A percentile compares a stretch with the other conserved stretches of the same genome.
These are phyloP conservation scores for Cotesia vestalis DNA, from an alignment of 1,140 invertebrate species.

Conservation along the genomic window DNA sequence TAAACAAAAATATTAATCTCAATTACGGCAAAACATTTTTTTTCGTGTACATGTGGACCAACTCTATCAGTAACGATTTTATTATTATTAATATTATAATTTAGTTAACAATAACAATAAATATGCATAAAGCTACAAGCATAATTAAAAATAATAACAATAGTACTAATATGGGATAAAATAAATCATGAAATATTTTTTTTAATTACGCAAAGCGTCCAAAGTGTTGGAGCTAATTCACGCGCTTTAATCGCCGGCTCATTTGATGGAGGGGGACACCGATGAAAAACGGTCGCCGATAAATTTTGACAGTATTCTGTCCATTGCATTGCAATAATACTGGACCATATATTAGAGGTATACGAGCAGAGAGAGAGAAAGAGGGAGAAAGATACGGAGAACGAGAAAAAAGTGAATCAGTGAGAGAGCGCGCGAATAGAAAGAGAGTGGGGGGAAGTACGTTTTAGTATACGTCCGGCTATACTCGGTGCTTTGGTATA, in stretches of 20 bases:
- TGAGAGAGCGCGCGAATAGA: slow-evolving; percentile 38
- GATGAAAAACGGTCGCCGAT: slow-evolving; percentile 66
- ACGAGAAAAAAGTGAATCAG: slow-evolving; percentile 34
- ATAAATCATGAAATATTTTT: slow-evolving; percentile 20
- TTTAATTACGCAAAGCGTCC: slow-evolving; percentile 34
- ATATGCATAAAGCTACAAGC: not conserved
- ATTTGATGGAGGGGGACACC: slow-evolving; percentile 57
- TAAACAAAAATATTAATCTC: too few relatives aligned
- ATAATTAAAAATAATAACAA: slow-evolving; percentile 16
- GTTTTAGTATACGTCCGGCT: slow-evolving; percentile 26
- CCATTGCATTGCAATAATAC: slow-evolving; percentile 68
- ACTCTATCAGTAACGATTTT: too few relatives aligned
- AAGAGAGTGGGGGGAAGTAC: slow-evolving; percentile 16
- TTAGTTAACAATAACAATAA: not conserved
- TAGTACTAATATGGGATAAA: not conserved
- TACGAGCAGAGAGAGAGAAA: slow-evolving; percentile 36
- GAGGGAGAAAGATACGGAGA: slow-evolving; percentile 34
- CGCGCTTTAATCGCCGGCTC: slow-evolving; percentile 65
- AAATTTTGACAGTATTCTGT: slow-evolving; percentile 69
- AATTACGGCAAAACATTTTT: too few relatives aligned
- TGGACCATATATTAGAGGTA: slow-evolving; percentile 65
- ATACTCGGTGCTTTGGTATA: slow-evolving; percentile 59
- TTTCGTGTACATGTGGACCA: too few relatives aligned
- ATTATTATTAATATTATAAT: not conserved
- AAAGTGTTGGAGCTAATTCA: slow-evolving; percentile 62